phyloP scores from a whole-genome alignment of 53 echinoderm and acorn worm species.

The Echinometra lucunter region DNA sequence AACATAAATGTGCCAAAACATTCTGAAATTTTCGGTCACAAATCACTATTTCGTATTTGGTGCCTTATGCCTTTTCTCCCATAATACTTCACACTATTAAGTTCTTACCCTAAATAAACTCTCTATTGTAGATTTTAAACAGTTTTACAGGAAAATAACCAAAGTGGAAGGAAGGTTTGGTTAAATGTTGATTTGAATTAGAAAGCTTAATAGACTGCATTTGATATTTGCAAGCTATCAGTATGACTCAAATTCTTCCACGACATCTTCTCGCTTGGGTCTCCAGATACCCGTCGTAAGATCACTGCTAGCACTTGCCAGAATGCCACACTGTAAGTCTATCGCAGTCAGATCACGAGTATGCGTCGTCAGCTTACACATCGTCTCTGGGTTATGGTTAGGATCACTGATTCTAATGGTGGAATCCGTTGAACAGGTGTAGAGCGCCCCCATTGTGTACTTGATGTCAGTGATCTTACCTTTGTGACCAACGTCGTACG shows the following conservation, averaged over 20 bases:
- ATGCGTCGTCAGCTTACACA: slow-evolving; percentile 72
- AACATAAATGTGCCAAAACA: no score
- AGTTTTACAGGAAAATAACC: no score
- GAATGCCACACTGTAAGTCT: slow-evolving; percentile 77
- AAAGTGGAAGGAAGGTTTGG: not conserved
- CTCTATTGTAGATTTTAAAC: no score
- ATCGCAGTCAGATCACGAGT: slow-evolving; percentile 73
- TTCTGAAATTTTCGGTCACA: no score
- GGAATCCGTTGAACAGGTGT: slow-evolving; percentile 89
- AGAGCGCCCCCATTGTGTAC: slow-evolving; percentile 86
- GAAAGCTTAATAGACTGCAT: not conserved
- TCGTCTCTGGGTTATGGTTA: slow-evolving; percentile 74
- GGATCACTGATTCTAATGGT: slow-evolving; percentile 87
- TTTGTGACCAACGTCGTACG: slow-evolving; percentile 89
- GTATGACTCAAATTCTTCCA: slow-evolving; percentile 32
- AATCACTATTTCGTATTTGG: no score
- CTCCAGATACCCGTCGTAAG: slow-evolving; percentile 84
- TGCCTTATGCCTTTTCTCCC: no score
- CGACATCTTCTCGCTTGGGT: slow-evolving; percentile 63
- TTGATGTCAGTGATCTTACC: slow-evolving; percentile 88
- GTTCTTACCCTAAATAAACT: no score
- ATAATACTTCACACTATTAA: no score
- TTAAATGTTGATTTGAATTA: not conserved
- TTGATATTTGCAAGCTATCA: not conserved
- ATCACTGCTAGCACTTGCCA: slow-evolving; percentile 93